Evolutionary conservation across 2,888 invertebrate species (phyloP).

Genomic region (Tyria jacobaeae): DNA sequence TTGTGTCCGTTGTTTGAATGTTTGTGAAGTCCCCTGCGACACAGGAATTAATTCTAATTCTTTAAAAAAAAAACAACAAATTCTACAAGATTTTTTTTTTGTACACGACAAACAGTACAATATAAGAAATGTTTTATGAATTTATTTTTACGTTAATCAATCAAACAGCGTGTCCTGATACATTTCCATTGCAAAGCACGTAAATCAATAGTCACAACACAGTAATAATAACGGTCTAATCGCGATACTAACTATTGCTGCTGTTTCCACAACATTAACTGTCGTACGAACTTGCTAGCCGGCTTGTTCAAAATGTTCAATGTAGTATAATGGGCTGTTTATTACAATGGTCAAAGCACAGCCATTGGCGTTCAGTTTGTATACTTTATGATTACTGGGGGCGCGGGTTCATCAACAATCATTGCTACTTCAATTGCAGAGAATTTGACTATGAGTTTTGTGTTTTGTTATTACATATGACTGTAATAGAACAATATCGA

Average conservation of each 20-base stretch:
- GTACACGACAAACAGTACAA: too few relatives aligned
- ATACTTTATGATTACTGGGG: slow-evolving; percentile 23
- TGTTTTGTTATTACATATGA: background rate
- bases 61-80: too few relatives aligned
- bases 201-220: slow-evolving; percentile 43
- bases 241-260: slow-evolving; percentile 52
- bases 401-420: background rate
- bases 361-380: slow-evolving; percentile 28
- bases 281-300: slow-evolving; percentile 40
- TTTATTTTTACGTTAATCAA: too few relatives aligned
- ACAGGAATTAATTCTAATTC: too few relatives aligned
- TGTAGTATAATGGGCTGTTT: slow-evolving; percentile 45
- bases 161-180: background rate
- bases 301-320: slow-evolving; percentile 48
- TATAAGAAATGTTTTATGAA: too few relatives aligned
- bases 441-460: background rate
- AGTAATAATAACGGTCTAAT: slow-evolving; percentile 48
- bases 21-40: too few relatives aligned
- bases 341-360: slow-evolving; percentile 43
- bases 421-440: background rate
- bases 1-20: too few relatives aligned
- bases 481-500: background rate
- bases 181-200: slow-evolving; percentile 9
- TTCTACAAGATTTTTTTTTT: too few relatives aligned
- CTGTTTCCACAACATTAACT: slow-evolving; percentile 51